Evolutionary conservation across 2,797 vertebrate genomes (phyloP).

Genomic region (Macropus fuliginosus): DNA sequence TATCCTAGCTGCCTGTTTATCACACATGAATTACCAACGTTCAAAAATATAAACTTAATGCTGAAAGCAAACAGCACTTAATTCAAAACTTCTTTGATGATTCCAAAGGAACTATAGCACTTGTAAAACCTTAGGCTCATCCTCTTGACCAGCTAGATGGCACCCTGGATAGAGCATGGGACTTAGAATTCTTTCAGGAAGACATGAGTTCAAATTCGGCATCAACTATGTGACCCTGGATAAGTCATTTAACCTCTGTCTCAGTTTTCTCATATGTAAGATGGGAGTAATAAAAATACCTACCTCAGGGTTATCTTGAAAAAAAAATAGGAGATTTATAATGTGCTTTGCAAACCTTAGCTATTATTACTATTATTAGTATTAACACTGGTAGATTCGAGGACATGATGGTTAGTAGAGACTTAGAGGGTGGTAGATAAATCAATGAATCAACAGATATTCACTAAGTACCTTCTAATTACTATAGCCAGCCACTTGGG

Average conservation of each 20-base stretch:
- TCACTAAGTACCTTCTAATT: not conserved
- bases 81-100: not conserved
- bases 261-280: not conserved
- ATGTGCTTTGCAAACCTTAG: not conserved
- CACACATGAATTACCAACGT: not conserved
- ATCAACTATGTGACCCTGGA: too few relatives aligned
- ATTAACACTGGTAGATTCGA: not conserved
- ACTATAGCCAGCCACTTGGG: not conserved
- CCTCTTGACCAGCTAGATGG: not conserved
- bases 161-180: not conserved
- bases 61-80: not conserved
- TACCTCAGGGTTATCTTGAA: not conserved
- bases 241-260: not conserved
- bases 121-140: not conserved
- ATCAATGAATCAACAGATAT: not conserved
- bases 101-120: not conserved
- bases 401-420: not conserved
- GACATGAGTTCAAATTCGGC: not conserved
- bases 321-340: not conserved
- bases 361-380: not conserved
- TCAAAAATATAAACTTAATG: not conserved
- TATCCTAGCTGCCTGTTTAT: not conserved
- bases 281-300: not conserved
- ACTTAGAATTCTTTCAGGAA: not conserved
- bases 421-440: not conserved